Evolutionary conservation across 2,113 vertebrate genomes (phyloP), one percentile per base, ranked within the genome.

Genomic region (Gallinago paraguaiae): DNA sequence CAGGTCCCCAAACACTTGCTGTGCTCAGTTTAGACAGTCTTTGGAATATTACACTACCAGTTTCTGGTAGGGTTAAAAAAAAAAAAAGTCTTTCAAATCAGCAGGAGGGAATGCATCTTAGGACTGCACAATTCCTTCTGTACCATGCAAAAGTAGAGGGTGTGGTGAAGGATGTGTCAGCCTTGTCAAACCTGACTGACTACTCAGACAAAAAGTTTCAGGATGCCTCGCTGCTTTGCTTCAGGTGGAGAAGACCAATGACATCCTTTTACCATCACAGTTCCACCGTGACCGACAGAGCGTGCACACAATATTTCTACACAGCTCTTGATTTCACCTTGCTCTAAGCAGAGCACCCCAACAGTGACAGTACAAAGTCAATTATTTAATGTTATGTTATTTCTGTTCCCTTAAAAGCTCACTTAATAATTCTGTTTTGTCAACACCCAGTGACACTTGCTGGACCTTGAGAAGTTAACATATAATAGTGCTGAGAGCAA

Each of bases 111-210:
- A 86, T 8, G 51, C 84, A 67, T 43, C 51, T 82, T 78, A 61
- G 61, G 61, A 60, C 63, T 90, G 82, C 28, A 72, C 3, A 39
- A 78, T 93, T 92, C 84, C 83, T 93, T 96, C 91, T 96, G 28
- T 51, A 72, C 92, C 86, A 71, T 74, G 16, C 23, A 81, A 88
- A 97, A 96, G 82, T 15, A 74, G 74, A 96, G 95, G 98, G 96
- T 96, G 97, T 94, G 97, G 96, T 88, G 75, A 72, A 64, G 54
- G 33, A 77, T 64, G 39, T 56, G 23, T 91, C 82, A 82, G 75
- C 76, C 96, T 90, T 2, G 96, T 64, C 77, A 86, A 96, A 98
- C 98, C 98, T 92, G 98, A 96, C 89, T 48, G 77, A 83, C 93
- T 3, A 80, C 96, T 92, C 74, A 33, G 65, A 69, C 46, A 96